phyloP scores from a whole-genome alignment of 2,113 vertebrate species.

The Petrocephalus microphthalmus region DNA sequence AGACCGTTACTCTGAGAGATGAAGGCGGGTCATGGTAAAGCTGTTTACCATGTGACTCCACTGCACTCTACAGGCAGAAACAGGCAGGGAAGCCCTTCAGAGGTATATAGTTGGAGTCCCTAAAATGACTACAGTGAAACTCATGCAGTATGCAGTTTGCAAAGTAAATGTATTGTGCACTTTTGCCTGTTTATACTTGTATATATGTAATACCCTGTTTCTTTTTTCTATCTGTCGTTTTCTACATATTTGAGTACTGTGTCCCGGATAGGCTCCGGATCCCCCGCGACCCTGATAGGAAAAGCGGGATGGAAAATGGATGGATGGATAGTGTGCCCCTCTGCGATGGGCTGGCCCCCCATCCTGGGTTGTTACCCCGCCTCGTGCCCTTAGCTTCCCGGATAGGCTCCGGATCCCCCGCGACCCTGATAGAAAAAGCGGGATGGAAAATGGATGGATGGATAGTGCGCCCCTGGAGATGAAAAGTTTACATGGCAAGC shows the following conservation, averaged over 20 bases:
- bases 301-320: too few species aligned
- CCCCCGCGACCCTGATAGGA: too few species aligned
- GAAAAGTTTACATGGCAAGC: neutral
- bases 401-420: too few species aligned
- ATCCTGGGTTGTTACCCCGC: too few species aligned
- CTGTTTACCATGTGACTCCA: conserved; percentile 57
- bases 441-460: too few species aligned
- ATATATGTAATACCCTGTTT: neutral
- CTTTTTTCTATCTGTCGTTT: neutral
- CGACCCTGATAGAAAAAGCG: too few species aligned
- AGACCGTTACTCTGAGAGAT: neutral
- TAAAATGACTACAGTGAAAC: neutral
- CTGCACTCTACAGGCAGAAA: conserved; percentile 67
- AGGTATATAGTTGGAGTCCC: neutral
- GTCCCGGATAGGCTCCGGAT: too few species aligned
- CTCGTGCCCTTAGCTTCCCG: too few species aligned
- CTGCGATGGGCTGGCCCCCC: too few species aligned
- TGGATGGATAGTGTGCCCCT: too few species aligned
- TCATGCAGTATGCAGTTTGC: neutral
- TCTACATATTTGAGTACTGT: neutral
- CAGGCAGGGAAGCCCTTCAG: neutral
- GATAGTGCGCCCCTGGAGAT: neutral
- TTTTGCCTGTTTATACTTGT: neutral
- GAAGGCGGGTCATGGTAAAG: neutral
- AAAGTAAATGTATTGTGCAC: neutral